Percentiles rank a stretch among this genome's conserved stretches.
Conservation (phyloP, 2,113 vertebrate species). For the Malaclemys terrapin region DNA sequence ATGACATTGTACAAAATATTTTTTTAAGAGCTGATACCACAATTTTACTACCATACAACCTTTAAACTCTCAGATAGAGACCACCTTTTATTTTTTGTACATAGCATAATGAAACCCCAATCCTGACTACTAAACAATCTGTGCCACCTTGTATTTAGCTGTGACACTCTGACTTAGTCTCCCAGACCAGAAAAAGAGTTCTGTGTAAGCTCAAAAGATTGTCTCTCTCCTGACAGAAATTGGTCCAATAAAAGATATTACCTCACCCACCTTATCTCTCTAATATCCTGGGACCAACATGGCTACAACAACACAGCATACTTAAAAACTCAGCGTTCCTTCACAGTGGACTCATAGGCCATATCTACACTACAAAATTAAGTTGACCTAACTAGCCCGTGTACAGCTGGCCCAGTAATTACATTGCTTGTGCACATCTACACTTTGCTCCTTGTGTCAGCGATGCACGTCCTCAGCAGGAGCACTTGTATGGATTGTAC, state of each 20-base stretch:
- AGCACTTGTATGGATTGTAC: not conserved
- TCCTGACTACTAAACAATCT: not conserved
- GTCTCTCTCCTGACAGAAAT: not conserved
- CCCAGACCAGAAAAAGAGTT: not conserved
- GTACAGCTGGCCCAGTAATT: not conserved
- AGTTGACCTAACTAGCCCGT: not conserved
- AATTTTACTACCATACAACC: not conserved
- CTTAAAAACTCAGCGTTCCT: conserved; percentile 18
- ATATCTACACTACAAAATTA: not conserved
- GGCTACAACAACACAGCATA: not conserved
- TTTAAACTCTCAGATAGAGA: not conserved
- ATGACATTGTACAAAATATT: not conserved
- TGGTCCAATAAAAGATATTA: not conserved
- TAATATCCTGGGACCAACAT: not conserved
- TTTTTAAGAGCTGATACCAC: not conserved
- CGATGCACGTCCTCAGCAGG: not conserved
- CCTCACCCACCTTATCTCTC: not conserved
- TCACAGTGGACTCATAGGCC: not conserved
- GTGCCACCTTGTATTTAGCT: not conserved
- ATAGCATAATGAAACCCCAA: not conserved
- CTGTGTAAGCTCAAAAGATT: not conserved
- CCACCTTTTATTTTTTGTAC: not conserved
- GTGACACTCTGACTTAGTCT: not conserved
- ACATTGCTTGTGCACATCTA: not conserved
- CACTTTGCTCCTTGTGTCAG: not conserved